phyloP scores from a whole-genome alignment of 2,113 vertebrate species.

The Neoarius graeffei region DNA sequence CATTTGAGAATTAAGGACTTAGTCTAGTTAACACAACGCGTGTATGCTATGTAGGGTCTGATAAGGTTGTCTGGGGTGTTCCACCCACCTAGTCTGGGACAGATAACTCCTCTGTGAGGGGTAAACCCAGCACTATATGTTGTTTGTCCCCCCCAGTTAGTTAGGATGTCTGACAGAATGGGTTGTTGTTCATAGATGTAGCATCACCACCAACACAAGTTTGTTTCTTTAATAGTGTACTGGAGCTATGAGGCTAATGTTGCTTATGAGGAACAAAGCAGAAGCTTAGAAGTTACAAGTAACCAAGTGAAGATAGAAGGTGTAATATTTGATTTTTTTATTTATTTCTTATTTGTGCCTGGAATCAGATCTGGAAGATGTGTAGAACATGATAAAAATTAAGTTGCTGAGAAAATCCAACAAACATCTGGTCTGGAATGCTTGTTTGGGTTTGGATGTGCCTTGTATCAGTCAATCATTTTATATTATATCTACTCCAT shows the following conservation, averaged over 20 bases:
- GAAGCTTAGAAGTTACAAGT: neutral
- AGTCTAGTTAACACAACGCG: neutral
- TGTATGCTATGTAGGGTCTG: neutral
- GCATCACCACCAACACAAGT: neutral
- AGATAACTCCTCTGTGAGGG: conserved; percentile 17
- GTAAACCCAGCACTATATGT: neutral
- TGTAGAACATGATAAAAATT: neutral
- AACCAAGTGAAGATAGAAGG: neutral
- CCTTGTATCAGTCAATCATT: neutral
- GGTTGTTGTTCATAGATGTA: neutral
- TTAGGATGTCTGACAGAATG: neutral
- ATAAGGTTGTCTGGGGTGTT: conserved; percentile 14
- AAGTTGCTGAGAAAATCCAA: neutral
- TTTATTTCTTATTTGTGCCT: neutral
- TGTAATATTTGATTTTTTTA: neutral
- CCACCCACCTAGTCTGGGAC: neutral
- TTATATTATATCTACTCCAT: neutral
- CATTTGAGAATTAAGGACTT: neutral
- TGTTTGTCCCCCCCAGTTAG: neutral
- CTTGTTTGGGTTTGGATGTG: neutral
- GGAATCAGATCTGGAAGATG: neutral
- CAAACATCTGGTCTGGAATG: no score
- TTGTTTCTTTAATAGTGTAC: neutral
- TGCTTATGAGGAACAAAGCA: neutral
- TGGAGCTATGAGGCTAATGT: neutral